A percentile compares a stretch with the other conserved stretches of the same genome.
These are phyloP conservation scores for Microcebus tavaratra DNA, from an alignment of 2,113 vertebrate species.

Conservation along the genomic window DNA sequence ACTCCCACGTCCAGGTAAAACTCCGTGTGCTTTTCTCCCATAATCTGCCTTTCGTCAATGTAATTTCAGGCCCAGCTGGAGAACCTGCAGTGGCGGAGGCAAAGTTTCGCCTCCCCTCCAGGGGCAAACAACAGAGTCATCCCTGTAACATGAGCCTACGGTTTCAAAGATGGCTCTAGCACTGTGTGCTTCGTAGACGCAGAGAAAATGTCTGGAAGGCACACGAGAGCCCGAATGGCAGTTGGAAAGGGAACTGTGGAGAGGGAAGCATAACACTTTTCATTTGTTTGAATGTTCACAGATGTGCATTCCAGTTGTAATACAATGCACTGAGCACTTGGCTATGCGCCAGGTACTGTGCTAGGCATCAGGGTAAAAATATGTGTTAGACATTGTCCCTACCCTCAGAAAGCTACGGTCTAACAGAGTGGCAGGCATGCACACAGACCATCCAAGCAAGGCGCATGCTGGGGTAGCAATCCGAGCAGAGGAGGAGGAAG, in stretches of 20 bases:
- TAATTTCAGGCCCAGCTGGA: not conserved
- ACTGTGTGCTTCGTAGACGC: not conserved
- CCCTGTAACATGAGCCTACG: not conserved
- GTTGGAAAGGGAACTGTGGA: not conserved
- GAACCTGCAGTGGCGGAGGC: not conserved
- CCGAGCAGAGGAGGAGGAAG: no score
- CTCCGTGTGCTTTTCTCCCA: not conserved
- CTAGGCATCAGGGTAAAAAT: not conserved
- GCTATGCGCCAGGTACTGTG: not conserved
- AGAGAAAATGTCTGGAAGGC: not conserved
- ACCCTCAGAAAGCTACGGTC: not conserved
- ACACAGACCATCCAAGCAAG: not conserved
- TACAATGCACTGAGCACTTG: not conserved
- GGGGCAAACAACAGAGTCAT: not conserved
- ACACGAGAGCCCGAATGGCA: not conserved
- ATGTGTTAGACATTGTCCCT: not conserved
- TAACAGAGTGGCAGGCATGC: not conserved
- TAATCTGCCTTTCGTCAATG: not conserved
- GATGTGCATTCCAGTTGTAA: not conserved
- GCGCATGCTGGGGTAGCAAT: no score
- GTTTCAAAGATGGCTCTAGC: not conserved
- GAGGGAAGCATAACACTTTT: not conserved
- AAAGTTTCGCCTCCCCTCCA: not conserved
- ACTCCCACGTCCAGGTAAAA: not conserved
- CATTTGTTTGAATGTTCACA: not conserved